These are phyloP conservation scores for Indicator indicator DNA, from an alignment of 2,113 vertebrate species.

Conservation along the genomic window DNA sequence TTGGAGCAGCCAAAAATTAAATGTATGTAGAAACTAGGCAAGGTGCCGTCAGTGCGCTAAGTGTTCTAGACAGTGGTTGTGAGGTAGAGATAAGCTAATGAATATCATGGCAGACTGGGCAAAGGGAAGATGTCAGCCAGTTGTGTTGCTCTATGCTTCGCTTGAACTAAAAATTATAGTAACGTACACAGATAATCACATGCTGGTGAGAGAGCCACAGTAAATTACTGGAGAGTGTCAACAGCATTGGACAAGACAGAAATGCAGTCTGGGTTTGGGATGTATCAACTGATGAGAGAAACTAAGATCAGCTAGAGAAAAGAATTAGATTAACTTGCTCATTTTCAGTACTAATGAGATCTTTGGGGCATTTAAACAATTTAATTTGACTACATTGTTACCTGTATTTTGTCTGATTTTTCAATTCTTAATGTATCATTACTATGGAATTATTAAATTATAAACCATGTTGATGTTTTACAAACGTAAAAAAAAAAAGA, in stretches of 20 bases:
- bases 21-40: neutral
- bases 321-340: neutral
- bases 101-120: neutral
- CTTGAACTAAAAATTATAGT: neutral
- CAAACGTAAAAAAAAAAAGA: neutral
- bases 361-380: neutral
- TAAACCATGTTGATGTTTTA: neutral
- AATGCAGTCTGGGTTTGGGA: neutral
- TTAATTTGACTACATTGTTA: neutral
- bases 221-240: neutral
- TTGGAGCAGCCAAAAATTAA: conserved; percentile 30
- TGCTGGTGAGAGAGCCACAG: neutral
- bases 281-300: neutral
- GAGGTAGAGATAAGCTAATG: neutral
- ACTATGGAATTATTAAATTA: neutral
- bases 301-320: neutral
- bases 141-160: neutral
- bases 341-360: neutral
- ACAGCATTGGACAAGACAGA: neutral
- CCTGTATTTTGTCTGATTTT: neutral
- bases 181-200: neutral
- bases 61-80: neutral
- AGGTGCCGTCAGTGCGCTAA: neutral
- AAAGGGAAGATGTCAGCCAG: neutral
- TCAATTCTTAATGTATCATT: neutral